These are phyloP conservation scores for Stomatorhinus ivindoensis DNA, from an alignment of 2,113 vertebrate genomes.

Conservation along the genomic window DNA sequence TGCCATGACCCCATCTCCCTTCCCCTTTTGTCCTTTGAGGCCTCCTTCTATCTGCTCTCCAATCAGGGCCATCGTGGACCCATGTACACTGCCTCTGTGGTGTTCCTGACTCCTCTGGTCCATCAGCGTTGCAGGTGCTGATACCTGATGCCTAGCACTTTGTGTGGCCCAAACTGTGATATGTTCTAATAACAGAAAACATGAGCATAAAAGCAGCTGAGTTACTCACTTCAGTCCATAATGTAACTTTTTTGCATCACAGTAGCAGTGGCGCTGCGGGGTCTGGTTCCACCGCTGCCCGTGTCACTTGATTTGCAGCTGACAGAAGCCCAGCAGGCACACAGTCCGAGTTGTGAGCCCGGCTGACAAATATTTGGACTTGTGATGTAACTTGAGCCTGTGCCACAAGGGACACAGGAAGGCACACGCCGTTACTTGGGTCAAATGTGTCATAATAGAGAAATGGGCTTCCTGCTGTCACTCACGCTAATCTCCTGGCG, in stretches of 20 bases:
- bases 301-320: not conserved
- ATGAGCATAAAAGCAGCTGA: not conserved
- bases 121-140: not conserved
- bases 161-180: not conserved
- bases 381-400: not conserved
- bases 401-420: not conserved
- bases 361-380: not conserved
- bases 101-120: not conserved
- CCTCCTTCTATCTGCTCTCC: not conserved
- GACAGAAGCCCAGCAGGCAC: not conserved
- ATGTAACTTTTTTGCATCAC: constrained; percentile 6
- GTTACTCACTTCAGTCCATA: constrained; percentile 3
- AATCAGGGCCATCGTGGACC: not conserved
- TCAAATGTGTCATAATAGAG: constrained; percentile 1
- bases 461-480: constrained; percentile 9
- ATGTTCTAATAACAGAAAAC: constrained; percentile 10
- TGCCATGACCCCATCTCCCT: not conserved
- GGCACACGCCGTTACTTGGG: not conserved
- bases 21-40: not conserved
- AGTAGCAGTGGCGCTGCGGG: not conserved
- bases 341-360: not conserved
- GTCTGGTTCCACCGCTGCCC: not conserved
- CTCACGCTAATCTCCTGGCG: not conserved
- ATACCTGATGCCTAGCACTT: not conserved
- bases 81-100: not conserved